Evolutionary conservation across 2,888 invertebrate species (phyloP).

Genomic region (Diabrotica balteata): DNA sequence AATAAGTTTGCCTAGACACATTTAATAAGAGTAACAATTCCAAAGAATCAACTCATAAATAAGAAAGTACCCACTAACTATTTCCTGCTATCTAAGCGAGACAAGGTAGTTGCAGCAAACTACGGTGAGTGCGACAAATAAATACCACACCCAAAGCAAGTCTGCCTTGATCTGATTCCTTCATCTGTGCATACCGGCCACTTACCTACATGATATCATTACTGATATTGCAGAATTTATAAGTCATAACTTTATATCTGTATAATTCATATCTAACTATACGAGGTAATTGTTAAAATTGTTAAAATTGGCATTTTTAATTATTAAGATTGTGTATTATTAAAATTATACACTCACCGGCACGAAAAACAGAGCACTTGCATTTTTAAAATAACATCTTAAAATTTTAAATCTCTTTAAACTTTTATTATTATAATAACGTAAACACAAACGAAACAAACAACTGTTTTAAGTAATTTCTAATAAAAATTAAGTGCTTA

Average conservation of each 20-base stretch:
- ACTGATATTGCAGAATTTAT: slow-evolving; percentile 24
- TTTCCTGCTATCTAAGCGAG: slow-evolving; percentile 39
- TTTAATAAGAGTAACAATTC: slow-evolving; percentile 17
- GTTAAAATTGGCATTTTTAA: too few species aligned
- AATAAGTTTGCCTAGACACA: slow-evolving; percentile 16
- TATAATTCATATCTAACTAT: not conserved
- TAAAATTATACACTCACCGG: too few species aligned
- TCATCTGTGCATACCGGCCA: slow-evolving; percentile 33
- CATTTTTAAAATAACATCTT: too few species aligned
- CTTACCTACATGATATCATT: slow-evolving; percentile 26
- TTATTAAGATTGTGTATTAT: too few species aligned
- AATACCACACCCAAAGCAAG: slow-evolving; percentile 48
- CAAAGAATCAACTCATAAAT: slow-evolving; percentile 17
- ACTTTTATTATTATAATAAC: too few species aligned
- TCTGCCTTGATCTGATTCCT: slow-evolving; percentile 53
- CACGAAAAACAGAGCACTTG: too few species aligned
- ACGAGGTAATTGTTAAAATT: not conserved
- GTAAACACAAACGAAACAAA: too few species aligned
- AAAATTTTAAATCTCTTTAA: too few species aligned
- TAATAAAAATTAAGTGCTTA: too few species aligned
- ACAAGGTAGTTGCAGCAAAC: slow-evolving; percentile 39
- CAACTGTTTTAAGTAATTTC: too few species aligned
- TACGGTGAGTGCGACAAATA: slow-evolving; percentile 22
- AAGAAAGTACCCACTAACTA: slow-evolving; percentile 12
- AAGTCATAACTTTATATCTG: slow-evolving; percentile 17